Base-by-base conservation (phyloP, 2,113 vertebrate genomes). In the Burhinus bistriatus region DNA sequence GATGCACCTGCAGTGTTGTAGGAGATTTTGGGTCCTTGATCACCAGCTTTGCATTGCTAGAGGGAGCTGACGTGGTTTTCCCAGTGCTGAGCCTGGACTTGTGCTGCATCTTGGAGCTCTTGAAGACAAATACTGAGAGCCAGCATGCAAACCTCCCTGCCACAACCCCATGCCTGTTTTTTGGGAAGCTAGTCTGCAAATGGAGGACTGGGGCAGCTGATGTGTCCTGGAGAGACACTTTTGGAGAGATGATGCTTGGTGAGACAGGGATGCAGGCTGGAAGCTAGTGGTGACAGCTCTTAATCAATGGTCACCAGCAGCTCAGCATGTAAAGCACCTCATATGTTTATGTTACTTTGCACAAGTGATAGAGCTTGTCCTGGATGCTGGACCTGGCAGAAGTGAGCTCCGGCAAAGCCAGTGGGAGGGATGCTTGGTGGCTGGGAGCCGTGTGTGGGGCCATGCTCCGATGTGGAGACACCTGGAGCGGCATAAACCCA, bases 401-500 rank as follows among this genome's bases (percentile, higher is more conserved):
- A 61, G 29, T 0, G 4, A 70, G 68, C 57, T 59, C 44, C 1
- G 1, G 36, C 34, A n/a, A 34, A 30, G 29, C 32, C 8, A 38
- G 76, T 5, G 69, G 83, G 62, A 69, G 18, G 62, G 61, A 55
- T 21, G 16, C 22, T 30, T 2, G 1, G 64, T 18, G 32, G 14
- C 57, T 25, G 65, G 32, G 55, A 54, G 66, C 40, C 3, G 2
- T 0, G 1, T 4, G 20, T 15, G 18, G 54, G 64, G 38, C 51
- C 14, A 12, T 32, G 38, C 62, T 73, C 30, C 76, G 26, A 9
- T 6, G 15, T 2, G 4, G 40, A 26, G 36, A 44, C 18, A 57
- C 36, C 15, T 64, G 12, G 72, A 45, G 59, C 0, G 0, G 15
- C 0, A 2, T 15, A 38, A 68, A 49, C 42, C 11, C 57, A 19